These are phyloP conservation scores for Leucozona laternaria DNA, from an alignment of 2,888 invertebrate species.

Conservation along the genomic window DNA sequence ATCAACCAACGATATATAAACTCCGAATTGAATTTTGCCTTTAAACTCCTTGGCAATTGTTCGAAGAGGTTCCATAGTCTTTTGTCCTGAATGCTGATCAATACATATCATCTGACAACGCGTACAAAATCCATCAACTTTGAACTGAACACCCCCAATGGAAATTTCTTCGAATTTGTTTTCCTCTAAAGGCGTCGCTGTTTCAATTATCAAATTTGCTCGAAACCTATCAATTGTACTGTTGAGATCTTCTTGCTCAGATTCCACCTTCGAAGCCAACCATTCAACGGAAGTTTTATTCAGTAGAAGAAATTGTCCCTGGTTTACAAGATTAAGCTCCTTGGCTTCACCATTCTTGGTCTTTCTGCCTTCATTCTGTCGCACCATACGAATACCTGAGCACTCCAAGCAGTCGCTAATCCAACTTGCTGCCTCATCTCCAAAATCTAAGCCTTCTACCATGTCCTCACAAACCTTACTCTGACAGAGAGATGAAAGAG, in stretches of 20 bases:
- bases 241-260: constrained; percentile 84
- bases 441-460: constrained; percentile 93
- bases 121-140: constrained; percentile 92
- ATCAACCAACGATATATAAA: constrained; percentile 86
- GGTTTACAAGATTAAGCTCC: constrained; percentile 89
- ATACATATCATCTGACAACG: constrained; percentile 98
- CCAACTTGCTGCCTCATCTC: constrained; percentile 92
- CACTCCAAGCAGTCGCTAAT: constrained; percentile 89
- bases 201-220: constrained; percentile 94
- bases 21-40: constrained; percentile 92
- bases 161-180: constrained; percentile 87
- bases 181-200: constrained; percentile 90
- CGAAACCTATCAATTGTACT: constrained; percentile 92
- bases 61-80: constrained; percentile 90
- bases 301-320: constrained; percentile 93
- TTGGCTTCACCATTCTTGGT: constrained; percentile 77
- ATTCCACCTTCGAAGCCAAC: constrained; percentile 87
- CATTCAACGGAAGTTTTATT: constrained; percentile 91
- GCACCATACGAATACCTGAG: constrained; percentile 88
- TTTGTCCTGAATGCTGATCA: constrained; percentile 92
- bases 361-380: constrained; percentile 85
- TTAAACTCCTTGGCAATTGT: constrained; percentile 90
- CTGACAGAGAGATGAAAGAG: constrained; percentile 85
- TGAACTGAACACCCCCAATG: constrained; percentile 86
- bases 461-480: constrained; percentile 94